phyloP scores from a whole-genome alignment of 2,797 vertebrate genomes.

The Pristis pectinata region DNA sequence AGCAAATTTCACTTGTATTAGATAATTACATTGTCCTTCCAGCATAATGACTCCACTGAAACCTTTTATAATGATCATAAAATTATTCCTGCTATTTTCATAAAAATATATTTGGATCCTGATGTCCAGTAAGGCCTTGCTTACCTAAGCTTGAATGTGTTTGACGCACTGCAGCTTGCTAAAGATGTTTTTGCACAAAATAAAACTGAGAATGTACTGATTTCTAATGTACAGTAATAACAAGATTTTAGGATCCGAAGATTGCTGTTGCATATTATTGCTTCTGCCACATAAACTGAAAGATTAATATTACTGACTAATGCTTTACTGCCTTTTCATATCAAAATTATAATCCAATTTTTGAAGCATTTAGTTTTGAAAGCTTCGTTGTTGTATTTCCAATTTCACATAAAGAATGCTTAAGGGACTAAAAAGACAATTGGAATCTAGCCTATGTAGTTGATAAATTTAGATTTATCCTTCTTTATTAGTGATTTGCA shows the following conservation, averaged over 20 bases:
- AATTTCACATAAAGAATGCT: background rate
- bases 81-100: background rate
- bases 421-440: slow-evolving; percentile 2
- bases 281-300: background rate
- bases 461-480: slow-evolving; percentile 21
- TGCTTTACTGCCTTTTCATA: slow-evolving; percentile 1
- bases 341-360: slow-evolving; percentile 33
- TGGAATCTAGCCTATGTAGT: background rate
- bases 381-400: slow-evolving; percentile 7
- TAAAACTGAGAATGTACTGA: background rate
- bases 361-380: slow-evolving; percentile 7
- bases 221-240: background rate
- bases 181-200: background rate
- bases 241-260: background rate
- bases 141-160: background rate
- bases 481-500: background rate
- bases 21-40: background rate
- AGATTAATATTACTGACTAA: background rate
- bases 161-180: background rate
- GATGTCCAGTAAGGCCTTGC: background rate
- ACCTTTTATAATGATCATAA: background rate
- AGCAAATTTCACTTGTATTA: background rate
- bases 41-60: background rate
- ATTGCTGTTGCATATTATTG: background rate
- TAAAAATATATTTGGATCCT: background rate